phyloP scores from a whole-genome alignment of 2,888 invertebrate species.

The Odontocolon sp. region DNA sequence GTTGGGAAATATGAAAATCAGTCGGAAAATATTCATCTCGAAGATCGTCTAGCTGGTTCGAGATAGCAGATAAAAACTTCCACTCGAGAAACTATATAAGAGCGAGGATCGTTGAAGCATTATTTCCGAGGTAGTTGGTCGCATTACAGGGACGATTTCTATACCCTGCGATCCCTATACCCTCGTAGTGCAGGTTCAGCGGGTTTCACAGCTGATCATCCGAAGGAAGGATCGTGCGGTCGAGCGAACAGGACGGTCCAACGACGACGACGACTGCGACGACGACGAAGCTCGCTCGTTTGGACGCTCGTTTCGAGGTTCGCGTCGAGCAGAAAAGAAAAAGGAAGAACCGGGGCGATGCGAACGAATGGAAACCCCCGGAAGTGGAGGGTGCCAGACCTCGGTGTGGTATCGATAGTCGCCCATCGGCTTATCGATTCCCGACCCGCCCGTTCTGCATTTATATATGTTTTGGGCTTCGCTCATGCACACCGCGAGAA shows the following conservation, averaged over 20 bases:
- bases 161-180: conserved; percentile 35
- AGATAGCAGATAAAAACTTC: conserved; percentile 1
- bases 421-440: conserved; percentile 69
- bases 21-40: neutral
- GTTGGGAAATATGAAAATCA: neutral
- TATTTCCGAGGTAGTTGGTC: conserved; percentile 62
- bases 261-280: conserved; percentile 42
- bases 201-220: conserved; percentile 48
- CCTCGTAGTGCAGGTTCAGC: conserved; percentile 10
- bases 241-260: conserved; percentile 47
- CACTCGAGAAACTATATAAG: conserved; percentile 46
- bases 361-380: conserved; percentile 41
- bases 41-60: neutral
- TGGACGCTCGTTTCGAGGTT: conserved; percentile 49
- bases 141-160: conserved; percentile 55
- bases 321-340: conserved; percentile 28
- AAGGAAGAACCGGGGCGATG: neutral
- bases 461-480: neutral
- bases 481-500: no score
- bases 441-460: conserved; percentile 32
- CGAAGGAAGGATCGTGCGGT: conserved; percentile 52
- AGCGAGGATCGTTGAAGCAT: conserved; percentile 44
- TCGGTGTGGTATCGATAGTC: conserved; percentile 55
- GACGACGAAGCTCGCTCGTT: conserved; percentile 33
- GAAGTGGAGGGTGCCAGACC: conserved; percentile 53